Evolutionary conservation across 2,888 invertebrate species (phyloP), one percentile per base, ranked within the genome.

Genomic region (Protodeltote pygarga): DNA sequence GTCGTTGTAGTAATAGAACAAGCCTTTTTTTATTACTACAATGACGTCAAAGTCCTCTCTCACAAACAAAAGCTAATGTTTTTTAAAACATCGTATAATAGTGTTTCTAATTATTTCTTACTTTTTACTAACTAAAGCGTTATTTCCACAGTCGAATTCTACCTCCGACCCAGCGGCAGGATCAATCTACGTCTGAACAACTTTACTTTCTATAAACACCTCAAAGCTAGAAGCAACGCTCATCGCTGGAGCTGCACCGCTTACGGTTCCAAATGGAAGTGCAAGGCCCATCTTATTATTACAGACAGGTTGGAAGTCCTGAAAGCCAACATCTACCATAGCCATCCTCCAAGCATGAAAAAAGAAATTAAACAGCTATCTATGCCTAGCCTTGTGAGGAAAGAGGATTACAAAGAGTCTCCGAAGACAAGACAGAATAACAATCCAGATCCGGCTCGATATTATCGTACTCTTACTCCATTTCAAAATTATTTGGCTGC

Each of bases 171-270:
- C 10, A 88, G 78, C 35, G 89, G 89, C 3, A 79, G 85, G 13
- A 80, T 87, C 47, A 88, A 87, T 46, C 79, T 89, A 1, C 89
- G 89, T 2, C 58, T 90, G n/a, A 89, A 89, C 62, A 81, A 87
- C 48, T 89, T 83, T 40, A 87, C 85, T 0, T 90, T 87, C 71
- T 90, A 89, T 79, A 89, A 89, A 52, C 89, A 90, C 42, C 64
- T 88, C 16, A 88, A 85, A 47, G 86, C 88, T 0, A 80, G 87
- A 21, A 77, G 75, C 24, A 85, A 88, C 52, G 88, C 89, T 0
- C 77, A 85, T 21, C 85, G 87, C 10, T 90, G 89, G 89, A 89
- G 89, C 53, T 90, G 89, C 68, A 89, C 89, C 0, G 84, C 84
- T 1, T 88, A 89, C 61, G 86, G 86, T 5, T 82, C 86, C 49